phyloP scores from a whole-genome alignment of 2,888 invertebrate genomes.

The Elgonia sp. region DNA sequence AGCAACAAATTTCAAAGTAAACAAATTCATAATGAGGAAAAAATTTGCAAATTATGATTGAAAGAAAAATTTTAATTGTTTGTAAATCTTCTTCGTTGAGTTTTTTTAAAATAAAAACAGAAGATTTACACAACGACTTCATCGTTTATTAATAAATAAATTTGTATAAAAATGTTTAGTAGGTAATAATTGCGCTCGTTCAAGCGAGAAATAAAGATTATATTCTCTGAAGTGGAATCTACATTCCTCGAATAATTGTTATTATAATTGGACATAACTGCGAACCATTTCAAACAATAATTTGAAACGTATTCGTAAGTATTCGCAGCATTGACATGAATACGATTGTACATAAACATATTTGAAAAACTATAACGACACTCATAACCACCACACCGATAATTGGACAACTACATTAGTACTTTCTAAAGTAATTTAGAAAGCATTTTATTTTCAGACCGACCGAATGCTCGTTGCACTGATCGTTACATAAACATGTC shows the following conservation, averaged over 20 bases:
- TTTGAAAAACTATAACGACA: constrained; percentile 53
- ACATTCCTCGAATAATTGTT: constrained; percentile 45
- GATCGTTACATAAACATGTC: constrained; percentile 58
- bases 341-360: constrained; percentile 47
- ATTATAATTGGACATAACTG: constrained; percentile 39
- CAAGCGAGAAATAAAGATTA: constrained; percentile 36
- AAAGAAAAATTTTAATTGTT: too few species aligned
- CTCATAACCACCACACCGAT: constrained; percentile 44
- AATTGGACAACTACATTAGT: constrained; percentile 65
- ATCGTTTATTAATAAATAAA: constrained; percentile 3
- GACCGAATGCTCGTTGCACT: constrained; percentile 23
- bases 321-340: constrained; percentile 38
- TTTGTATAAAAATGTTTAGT: constrained; percentile 24
- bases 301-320: constrained; percentile 19
- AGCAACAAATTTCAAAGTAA: too few species aligned
- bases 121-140: not conserved
- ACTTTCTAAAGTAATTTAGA: constrained; percentile 69
- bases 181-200: constrained; percentile 12
- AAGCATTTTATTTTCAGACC: constrained; percentile 53
- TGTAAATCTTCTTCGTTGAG: too few species aligned
- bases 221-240: constrained; percentile 22
- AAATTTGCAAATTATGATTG: too few species aligned
- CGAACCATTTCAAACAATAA: constrained; percentile 40
- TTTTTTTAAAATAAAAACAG: not conserved
- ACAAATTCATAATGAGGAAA: too few species aligned